Evolutionary conservation across 2,888 invertebrate genomes (phyloP).

Genomic region (Lithodes maja): DNA sequence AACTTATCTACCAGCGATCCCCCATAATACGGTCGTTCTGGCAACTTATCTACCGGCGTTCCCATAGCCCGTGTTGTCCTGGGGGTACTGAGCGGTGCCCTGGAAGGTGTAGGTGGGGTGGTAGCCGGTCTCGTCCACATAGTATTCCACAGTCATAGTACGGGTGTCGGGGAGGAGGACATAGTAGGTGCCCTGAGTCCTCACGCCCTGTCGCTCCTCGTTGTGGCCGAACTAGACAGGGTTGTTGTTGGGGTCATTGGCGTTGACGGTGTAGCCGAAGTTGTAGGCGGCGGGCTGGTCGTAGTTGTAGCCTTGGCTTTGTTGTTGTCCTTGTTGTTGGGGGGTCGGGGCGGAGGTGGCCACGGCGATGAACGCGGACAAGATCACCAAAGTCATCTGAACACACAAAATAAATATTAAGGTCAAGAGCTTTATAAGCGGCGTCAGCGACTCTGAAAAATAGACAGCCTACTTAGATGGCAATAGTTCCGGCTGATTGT

Average conservation of each 20-base stretch:
- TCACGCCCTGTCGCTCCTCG: conserved; percentile 24
- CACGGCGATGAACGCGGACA: background rate
- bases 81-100: conserved; percentile 42
- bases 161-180: conserved; percentile 56
- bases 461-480: no score
- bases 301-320: background rate
- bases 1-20: no score
- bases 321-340: background rate
- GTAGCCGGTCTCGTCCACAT: conserved; percentile 58
- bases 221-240: conserved; percentile 52
- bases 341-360: background rate
- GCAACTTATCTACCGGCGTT: no score
- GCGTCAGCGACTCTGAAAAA: background rate
- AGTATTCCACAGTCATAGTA: conserved; percentile 55
- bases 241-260: conserved; percentile 31
- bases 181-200: conserved; percentile 51
- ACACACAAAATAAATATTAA: background rate
- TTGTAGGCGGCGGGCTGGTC: conserved; percentile 15
- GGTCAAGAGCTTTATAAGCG: no score
- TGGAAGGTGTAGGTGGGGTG: conserved; percentile 57
- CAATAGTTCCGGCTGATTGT: no score
- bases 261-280: conserved; percentile 47
- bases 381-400: background rate
- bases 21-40: no score
- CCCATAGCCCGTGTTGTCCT: background rate